Base-by-base conservation (phyloP, 2,888 invertebrate species). In the Drosophila demipolita region DNA sequence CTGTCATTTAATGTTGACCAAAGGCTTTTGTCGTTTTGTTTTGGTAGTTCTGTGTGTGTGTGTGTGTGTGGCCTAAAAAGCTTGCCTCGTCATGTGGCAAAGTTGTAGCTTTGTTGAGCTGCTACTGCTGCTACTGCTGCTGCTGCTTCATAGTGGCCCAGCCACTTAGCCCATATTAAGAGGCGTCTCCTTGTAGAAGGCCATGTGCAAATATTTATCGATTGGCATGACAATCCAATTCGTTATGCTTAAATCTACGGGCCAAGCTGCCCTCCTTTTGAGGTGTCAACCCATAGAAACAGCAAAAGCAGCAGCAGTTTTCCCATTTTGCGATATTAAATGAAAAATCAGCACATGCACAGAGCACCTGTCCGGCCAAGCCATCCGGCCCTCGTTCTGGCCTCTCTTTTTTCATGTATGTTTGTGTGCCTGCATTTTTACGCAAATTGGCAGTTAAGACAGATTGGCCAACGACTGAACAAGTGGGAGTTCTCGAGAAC, bases 191-290 rank as follows among this genome's bases (percentile, higher is more conserved):
- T 33, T 62, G 57, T 62, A 59, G 66, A 67, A 32, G 61, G 54
- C 72, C 66, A 75, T 78, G 77, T 78, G 78, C 87, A 87, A 89
- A 87, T 82, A 90, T 90, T 83, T 90, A 90, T 90, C 87, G 89
- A 89, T 88, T 89, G 89, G 74, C 87, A 80, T 88, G 85, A 89
- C 89, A 87, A 82, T 79, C 85, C 87, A 80, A 87, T 87, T 81
- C 86, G 88, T 83, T 79, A 82, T 85, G 80, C 83, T 72, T 79
- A 87, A 83, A 81, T 75, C 87, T 87, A 84, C 75, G 83, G 86
- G 86, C 62, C 73, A 62, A 62, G 52, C 45, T 66, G 66, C 66
- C 65, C 65, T 35, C 53, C 29, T 29, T n/a, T 15, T 33, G 50
- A 64, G 68, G 76, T 77, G 74, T 63, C 67, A 72, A 58, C 32